Evolutionary conservation across 2,888 invertebrate species (phyloP).

Genomic region (Cephus nigrinus): DNA sequence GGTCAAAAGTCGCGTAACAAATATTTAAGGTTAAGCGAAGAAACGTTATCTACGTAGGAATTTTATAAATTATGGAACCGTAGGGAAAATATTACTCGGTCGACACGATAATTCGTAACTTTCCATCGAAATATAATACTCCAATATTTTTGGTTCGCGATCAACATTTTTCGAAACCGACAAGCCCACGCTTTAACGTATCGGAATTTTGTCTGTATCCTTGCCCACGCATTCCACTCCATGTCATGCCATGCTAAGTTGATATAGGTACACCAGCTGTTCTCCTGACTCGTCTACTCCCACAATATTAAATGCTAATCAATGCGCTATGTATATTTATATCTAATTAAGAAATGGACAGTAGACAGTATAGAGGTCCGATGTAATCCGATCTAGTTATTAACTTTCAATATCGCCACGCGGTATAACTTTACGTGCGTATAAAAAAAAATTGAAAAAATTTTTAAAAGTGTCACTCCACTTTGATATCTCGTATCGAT

Average conservation of each 20-base stretch:
- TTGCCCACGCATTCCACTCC: constrained; percentile 30
- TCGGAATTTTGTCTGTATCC: constrained; percentile 28
- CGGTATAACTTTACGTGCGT: not conserved
- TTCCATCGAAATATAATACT: not conserved
- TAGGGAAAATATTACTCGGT: not conserved
- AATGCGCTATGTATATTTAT: constrained; percentile 36
- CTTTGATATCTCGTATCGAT: not conserved
- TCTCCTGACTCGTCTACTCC: constrained; percentile 34
- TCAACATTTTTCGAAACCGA: constrained; percentile 35
- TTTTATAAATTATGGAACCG: not conserved
- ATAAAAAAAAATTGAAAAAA: not conserved
- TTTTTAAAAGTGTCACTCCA: not conserved
- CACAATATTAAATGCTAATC: constrained; percentile 37
- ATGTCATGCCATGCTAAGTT: not conserved
- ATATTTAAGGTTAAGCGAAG: not conserved
- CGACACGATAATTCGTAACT: not conserved
- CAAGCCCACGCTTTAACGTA: constrained; percentile 30
- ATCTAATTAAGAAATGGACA: constrained; percentile 34
- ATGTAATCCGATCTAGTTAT: not conserved
- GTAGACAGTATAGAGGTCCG: constrained; percentile 13
- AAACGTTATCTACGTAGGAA: not conserved
- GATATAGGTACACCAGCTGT: constrained; percentile 23
- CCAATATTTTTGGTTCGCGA: constrained; percentile 10
- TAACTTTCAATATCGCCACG: not conserved
- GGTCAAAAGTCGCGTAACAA: not conserved